Evolutionary conservation across 2,888 invertebrate species (phyloP), one percentile per base, ranked within the genome.

Genomic region (Deroplatys truncata): DNA sequence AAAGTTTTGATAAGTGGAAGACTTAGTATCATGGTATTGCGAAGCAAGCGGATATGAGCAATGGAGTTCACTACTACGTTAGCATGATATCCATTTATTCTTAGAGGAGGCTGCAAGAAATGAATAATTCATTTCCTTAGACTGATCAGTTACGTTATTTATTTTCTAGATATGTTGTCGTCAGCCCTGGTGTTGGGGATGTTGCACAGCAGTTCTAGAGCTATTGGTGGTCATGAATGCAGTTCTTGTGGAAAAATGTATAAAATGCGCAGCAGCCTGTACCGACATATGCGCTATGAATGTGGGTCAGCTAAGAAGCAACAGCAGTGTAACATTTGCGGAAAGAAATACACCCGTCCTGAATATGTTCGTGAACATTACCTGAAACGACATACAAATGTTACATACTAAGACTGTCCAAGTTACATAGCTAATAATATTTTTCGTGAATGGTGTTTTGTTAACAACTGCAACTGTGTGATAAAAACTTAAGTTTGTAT

Each of bases 221-320:
- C 10, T n/a, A 15, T 56, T 83, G 82, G 88, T 28, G 89, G 87
- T 2, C 95, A 95, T 93, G 95, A 94, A 91, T 97, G 97, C 94
- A 95, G 95, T 92, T 95, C 94, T 92, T 93, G 93, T 89, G 92
- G 92, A 28, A 91, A 92, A 10, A 91, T 91, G 84, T 93, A 92
- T 90, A 91, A 91, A n/a, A 91, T 92, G 85, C 91, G 92, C 43
- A 91, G 92, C 28, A 92, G 91, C 87, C 91, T 93, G n/a, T 92
- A 92, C 84, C 91, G 92, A 16, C 92, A 92, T 88, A 91, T 92
- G 84, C 92, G 92, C 72, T 92, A 92, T 90, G 92, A 93, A 84
- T 93, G 92, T 89, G 92, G 92, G 16, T 91, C 92, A 25, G 92
- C 85, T 31, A 88, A 90, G 84, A 90, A 90, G 84, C 90, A 91